Conservation (phyloP, 2,888 invertebrate species). For the Chalcis sispes region DNA sequence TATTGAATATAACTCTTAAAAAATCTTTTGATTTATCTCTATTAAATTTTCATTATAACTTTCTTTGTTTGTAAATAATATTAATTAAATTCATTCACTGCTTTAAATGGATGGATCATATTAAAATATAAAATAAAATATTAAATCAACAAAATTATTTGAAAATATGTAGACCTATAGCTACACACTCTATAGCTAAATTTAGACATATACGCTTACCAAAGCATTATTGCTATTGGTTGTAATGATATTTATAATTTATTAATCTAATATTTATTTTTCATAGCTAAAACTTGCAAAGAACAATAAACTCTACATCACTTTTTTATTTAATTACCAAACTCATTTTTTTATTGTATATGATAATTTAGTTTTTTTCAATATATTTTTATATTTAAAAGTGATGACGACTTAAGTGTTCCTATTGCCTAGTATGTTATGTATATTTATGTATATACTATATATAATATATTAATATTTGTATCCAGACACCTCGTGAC, state of each 20-base stretch:
- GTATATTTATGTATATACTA: conserved; percentile 61
- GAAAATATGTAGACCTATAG: conserved; percentile 67
- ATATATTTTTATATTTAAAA: conserved; percentile 30
- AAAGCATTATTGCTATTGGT: conserved; percentile 72
- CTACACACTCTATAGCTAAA: conserved; percentile 73
- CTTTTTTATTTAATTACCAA: conserved; percentile 52
- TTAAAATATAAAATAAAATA: conserved; percentile 55
- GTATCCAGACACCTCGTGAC: conserved; percentile 63
- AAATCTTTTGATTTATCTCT: conserved; percentile 31
- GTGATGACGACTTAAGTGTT: conserved; percentile 41
- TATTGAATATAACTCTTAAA: conserved; percentile 36
- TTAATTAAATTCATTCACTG: conserved; percentile 46
- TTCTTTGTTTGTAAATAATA: conserved; percentile 42
- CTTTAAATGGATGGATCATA: conserved; percentile 50
- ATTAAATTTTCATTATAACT: conserved; percentile 19
- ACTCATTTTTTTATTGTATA: conserved; percentile 1
- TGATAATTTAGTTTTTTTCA: conserved; percentile 9
- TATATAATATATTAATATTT: conserved; percentile 63
- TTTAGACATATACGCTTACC: conserved; percentile 76
- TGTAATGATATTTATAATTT: conserved; percentile 67
- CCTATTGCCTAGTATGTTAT: conserved; percentile 57
- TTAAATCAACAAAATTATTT: conserved; percentile 61
- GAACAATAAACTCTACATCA: conserved; percentile 65
- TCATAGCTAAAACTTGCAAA: conserved; percentile 64
- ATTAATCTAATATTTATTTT: conserved; percentile 64